phyloP scores from a whole-genome alignment of 2,113 vertebrate genomes.

The Promerops cafer region DNA sequence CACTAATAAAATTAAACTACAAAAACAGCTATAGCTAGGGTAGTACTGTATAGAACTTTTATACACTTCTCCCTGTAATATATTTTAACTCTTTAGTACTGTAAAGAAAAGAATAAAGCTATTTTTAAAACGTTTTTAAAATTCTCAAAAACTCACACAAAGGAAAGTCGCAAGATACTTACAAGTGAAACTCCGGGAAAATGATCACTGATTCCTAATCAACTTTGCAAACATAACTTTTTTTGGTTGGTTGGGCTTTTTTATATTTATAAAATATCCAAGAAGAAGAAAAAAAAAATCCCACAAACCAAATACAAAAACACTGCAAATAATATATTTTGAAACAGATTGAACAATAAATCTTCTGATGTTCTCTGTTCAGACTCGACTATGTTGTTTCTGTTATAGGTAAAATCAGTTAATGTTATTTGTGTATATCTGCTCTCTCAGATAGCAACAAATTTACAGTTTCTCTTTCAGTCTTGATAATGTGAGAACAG shows the following conservation, averaged over 20 bases:
- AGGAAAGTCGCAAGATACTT: background rate
- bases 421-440: background rate
- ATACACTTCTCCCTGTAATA: background rate
- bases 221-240: background rate
- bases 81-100: background rate
- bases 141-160: background rate
- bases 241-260: accelerated
- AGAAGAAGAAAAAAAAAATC: background rate
- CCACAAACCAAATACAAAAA: background rate
- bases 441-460: background rate
- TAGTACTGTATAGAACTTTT: background rate
- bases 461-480: background rate
- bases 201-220: background rate
- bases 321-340: background rate
- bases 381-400: background rate
- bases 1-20: background rate
- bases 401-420: background rate
- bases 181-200: background rate
- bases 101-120: background rate
- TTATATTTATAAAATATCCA: background rate
- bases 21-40: background rate
- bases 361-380: background rate
- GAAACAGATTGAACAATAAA: background rate
- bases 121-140: background rate
- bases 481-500: background rate